A percentile compares a stretch with the other conserved stretches of the same genome.
Evolutionary conservation across 37 sponge, comb jelly and placozoan genomes (phyloP).

Genomic region (Spongilla lacustris): DNA sequence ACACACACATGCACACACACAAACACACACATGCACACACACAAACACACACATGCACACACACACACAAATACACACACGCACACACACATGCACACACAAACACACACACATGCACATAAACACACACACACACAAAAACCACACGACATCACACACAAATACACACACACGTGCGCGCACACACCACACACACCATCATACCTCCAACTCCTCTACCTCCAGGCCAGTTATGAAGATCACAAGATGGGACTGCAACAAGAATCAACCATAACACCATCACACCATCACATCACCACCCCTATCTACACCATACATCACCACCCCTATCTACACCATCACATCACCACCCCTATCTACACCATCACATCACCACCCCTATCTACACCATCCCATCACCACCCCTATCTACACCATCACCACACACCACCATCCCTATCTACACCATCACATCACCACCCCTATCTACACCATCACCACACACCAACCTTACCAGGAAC

Average conservation of each 20-base stretch:
- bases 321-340: background rate
- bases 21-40: slow-evolving; percentile 10
- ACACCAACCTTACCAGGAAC: slow-evolving; percentile 63
- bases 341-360: background rate
- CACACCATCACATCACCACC: background rate
- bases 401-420: too few species aligned
- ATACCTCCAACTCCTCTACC: background rate
- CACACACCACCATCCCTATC: background rate
- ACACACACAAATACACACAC: too few species aligned
- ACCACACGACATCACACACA: too few species aligned
- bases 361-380: background rate
- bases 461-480: too few species aligned
- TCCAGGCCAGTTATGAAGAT: slow-evolving; percentile 49
- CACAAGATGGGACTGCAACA: slow-evolving; percentile 66
- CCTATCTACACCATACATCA: background rate
- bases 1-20: too few species aligned
- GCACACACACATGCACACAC: background rate
- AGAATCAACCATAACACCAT: background rate
- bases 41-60: background rate
- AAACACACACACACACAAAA: slow-evolving; percentile 10
- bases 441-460: background rate
- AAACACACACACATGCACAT: slow-evolving; percentile 10
- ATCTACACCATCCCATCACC: background rate
- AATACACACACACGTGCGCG: slow-evolving; percentile 2
- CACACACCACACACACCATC: background rate